Evolutionary conservation across 2,797 vertebrate species (phyloP).

Genomic region (Sebastiscus tertius): DNA sequence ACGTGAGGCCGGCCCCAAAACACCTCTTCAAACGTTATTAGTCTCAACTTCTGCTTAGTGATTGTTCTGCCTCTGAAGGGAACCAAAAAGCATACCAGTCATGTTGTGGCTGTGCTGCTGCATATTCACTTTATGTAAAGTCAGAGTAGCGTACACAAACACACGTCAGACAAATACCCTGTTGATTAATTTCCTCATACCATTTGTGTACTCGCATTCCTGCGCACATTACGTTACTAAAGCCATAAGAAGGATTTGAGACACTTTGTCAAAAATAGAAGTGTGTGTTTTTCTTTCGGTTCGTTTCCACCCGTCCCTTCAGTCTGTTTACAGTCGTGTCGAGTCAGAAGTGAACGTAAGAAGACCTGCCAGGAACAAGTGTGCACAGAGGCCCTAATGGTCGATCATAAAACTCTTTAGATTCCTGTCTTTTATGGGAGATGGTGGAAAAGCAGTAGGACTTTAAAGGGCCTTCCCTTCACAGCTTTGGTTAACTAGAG

Average conservation of each 20-base stretch:
- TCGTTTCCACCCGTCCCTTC: constrained; percentile 21
- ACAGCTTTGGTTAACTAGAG: constrained; percentile 64
- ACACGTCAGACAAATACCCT: neutral
- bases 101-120: neutral
- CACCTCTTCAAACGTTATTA: constrained; percentile 34
- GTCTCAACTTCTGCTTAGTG: constrained; percentile 9
- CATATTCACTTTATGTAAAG: constrained; percentile 5
- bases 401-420: constrained; percentile 74
- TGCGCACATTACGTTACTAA: neutral
- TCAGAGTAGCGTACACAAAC: neutral
- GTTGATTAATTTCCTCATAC: neutral
- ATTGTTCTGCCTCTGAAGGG: neutral
- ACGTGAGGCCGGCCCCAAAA: constrained; percentile 32
- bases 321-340: constrained; percentile 35
- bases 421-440: constrained; percentile 75
- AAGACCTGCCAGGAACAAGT: constrained; percentile 73
- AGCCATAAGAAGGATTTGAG: constrained; percentile 2
- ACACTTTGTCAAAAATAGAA: constrained; percentile 4
- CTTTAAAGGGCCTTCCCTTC: constrained; percentile 66
- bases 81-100: neutral
- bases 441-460: constrained; percentile 66
- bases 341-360: constrained; percentile 33
- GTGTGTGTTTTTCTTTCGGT: constrained; percentile 34
- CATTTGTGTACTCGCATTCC: neutral
- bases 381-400: constrained; percentile 69